These are phyloP conservation scores for Planiliza haematocheilus DNA, from an alignment of 2,113 vertebrate genomes.

Conservation along the genomic window DNA sequence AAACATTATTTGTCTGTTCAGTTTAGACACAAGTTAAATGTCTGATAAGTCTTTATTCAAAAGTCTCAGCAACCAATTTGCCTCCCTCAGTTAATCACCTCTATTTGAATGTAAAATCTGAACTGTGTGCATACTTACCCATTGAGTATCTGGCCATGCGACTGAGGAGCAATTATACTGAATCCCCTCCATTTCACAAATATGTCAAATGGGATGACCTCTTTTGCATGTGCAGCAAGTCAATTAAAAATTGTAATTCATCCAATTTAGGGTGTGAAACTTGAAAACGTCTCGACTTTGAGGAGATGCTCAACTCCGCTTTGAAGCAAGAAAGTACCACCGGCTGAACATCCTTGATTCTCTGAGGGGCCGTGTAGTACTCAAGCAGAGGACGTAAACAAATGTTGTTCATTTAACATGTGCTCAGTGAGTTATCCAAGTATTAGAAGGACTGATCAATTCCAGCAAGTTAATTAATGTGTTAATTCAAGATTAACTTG, in stretches of 20 bases:
- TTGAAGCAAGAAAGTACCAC: constrained; percentile 3
- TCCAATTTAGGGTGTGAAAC: neutral
- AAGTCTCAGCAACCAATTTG: constrained; percentile 26
- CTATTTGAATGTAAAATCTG: constrained; percentile 44
- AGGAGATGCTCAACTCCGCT: constrained; percentile 1
- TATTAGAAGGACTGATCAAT: too few relatives aligned
- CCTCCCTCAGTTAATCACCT: constrained; percentile 24
- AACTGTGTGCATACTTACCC: constrained; percentile 32
- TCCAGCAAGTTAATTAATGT: too few relatives aligned
- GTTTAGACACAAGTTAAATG: constrained; percentile 1
- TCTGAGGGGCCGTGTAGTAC: neutral
- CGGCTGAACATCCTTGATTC: neutral
- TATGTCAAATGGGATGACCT: constrained; percentile 11
- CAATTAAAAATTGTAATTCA: constrained; percentile 25
- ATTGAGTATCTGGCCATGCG: constrained; percentile 26
- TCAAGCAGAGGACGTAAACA: neutral
- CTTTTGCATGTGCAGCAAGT: constrained; percentile 22
- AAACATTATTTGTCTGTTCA: neutral
- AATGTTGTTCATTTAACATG: too few relatives aligned
- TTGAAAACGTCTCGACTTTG: neutral
- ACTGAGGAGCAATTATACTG: constrained; percentile 38
- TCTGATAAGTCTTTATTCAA: constrained; percentile 10
- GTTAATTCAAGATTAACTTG: too few relatives aligned
- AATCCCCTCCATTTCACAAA: constrained; percentile 39
- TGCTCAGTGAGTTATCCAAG: too few relatives aligned